These are phyloP conservation scores for Corvus moneduloides DNA, from an alignment of 2,113 vertebrate genomes.

Conservation along the genomic window DNA sequence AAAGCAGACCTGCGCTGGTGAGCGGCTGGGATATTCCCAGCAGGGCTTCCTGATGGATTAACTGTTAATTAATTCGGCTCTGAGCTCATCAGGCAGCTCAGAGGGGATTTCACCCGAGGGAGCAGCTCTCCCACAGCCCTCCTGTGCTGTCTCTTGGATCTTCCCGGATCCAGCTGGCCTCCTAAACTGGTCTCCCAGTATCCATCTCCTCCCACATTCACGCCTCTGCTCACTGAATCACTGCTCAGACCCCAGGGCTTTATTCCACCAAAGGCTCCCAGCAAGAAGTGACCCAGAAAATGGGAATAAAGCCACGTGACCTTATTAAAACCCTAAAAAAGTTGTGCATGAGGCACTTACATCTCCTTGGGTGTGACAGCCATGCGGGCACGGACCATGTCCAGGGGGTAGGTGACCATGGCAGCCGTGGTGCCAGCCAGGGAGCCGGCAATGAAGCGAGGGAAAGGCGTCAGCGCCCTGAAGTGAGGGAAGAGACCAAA, in stretches of 20 bases:
- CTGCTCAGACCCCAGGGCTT: not conserved
- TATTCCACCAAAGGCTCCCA: not conserved
- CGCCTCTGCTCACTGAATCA: not conserved
- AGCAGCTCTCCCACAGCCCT: not conserved
- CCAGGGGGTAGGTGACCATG: conserved; percentile 92
- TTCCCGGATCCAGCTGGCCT: not conserved
- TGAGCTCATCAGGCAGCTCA: not conserved
- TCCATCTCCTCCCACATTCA: not conserved
- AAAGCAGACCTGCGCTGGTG: not conserved
- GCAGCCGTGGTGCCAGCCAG: conserved; percentile 90
- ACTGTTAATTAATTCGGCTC: rapidly evolving
- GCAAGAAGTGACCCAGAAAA: conserved; percentile 23
- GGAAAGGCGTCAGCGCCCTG: conserved; percentile 88
- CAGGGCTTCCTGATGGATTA: not conserved
- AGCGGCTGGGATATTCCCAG: not conserved
- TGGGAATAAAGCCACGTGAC: not conserved
- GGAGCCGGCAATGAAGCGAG: conserved; percentile 88
- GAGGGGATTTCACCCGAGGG: not conserved
- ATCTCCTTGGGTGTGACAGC: conserved; percentile 98
- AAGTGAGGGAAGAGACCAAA: not conserved
- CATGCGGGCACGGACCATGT: conserved; percentile 98
- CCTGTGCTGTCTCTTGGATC: not conserved
- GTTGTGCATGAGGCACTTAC: conserved; percentile 69
- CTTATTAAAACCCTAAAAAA: not conserved
- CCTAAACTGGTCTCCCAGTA: not conserved